These are phyloP conservation scores for Eulithis testata DNA, from an alignment of 2,888 invertebrate genomes.

Conservation along the genomic window DNA sequence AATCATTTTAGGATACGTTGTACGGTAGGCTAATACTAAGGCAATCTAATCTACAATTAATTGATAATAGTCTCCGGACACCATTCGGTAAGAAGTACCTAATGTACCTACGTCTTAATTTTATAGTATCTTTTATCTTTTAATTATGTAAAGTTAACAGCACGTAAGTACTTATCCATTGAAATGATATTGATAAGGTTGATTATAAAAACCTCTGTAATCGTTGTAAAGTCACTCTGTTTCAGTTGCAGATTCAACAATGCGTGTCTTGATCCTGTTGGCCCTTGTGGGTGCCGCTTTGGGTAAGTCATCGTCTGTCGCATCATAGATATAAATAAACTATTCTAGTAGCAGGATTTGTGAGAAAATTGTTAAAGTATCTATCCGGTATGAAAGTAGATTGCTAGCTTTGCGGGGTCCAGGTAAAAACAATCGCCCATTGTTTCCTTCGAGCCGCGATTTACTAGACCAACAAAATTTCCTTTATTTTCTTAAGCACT, in stretches of 20 bases:
- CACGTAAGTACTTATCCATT: background rate
- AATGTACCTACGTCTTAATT: background rate
- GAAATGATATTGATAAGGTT: conserved; percentile 24
- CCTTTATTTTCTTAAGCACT: too few relatives aligned
- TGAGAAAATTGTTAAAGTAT: too few relatives aligned
- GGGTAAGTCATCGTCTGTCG: conserved; percentile 51
- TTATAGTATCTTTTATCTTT: background rate
- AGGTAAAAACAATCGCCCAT: too few relatives aligned
- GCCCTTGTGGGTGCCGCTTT: conserved; percentile 48
- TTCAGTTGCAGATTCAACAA: conserved; percentile 13
- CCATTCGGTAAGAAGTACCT: background rate
- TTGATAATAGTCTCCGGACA: background rate
- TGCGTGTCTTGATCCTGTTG: conserved; percentile 35
- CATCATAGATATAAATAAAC: too few relatives aligned
- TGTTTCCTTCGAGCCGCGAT: too few relatives aligned
- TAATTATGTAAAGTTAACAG: background rate
- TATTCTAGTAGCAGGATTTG: too few relatives aligned
- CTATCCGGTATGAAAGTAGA: too few relatives aligned
- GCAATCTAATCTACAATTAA: background rate
- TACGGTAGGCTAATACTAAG: background rate
- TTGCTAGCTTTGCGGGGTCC: too few relatives aligned
- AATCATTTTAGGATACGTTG: background rate
- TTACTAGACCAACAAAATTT: too few relatives aligned
- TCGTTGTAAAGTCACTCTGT: conserved; percentile 2
- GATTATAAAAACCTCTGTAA: conserved; percentile 14